Evolutionary conservation across 2,888 invertebrate species (phyloP).

Genomic region (Heliconius ismenius): DNA sequence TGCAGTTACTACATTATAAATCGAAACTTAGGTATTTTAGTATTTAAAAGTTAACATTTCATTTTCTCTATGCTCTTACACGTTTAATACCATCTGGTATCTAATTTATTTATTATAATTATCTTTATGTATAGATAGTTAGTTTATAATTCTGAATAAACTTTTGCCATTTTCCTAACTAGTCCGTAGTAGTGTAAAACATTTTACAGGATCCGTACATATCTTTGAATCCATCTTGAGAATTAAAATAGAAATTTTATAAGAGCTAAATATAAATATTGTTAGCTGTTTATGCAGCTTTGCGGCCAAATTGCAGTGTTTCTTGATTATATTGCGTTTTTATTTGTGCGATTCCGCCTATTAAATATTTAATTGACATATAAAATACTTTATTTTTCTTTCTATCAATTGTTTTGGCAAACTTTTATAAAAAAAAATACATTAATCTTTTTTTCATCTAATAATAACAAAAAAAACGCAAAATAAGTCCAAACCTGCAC

Average conservation of each 20-base stretch:
- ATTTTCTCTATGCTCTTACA: slow-evolving; percentile 9
- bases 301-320: slow-evolving; percentile 29
- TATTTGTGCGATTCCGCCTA: not conserved
- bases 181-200: slow-evolving; percentile 43
- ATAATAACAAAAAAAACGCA: slow-evolving; percentile 19
- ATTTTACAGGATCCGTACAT: slow-evolving; percentile 50
- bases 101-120: slow-evolving; percentile 13
- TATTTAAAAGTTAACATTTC: not conserved
- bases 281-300: slow-evolving; percentile 40
- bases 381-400: no score
- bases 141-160: slow-evolving; percentile 7
- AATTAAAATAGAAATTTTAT: slow-evolving; percentile 39
- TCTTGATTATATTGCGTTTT: slow-evolving; percentile 34
- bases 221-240: slow-evolving; percentile 50
- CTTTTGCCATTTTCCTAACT: slow-evolving; percentile 44
- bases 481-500: slow-evolving; percentile 27
- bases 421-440: no score
- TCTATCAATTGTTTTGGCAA: no score
- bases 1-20: not conserved
- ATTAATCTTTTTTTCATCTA: no score
- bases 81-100: slow-evolving; percentile 5
- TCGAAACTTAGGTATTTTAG: slow-evolving; percentile 2
- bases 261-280: slow-evolving; percentile 36
- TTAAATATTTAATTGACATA: not conserved
- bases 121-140: slow-evolving; percentile 3